phyloP scores from a whole-genome alignment of 2,888 invertebrate genomes.

The Dione juno region DNA sequence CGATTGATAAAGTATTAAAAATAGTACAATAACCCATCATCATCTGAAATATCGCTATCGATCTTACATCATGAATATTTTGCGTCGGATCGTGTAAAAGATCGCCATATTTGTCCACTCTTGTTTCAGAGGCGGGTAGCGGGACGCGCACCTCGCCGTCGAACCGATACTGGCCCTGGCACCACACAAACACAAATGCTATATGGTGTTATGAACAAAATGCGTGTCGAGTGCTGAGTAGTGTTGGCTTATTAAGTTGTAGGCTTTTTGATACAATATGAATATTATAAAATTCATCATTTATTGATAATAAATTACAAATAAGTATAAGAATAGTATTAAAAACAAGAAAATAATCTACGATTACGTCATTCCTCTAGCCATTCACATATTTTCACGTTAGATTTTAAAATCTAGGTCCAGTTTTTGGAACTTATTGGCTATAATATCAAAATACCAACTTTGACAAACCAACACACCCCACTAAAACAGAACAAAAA shows the following conservation, averaged over 20 bases:
- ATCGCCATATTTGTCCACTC: constrained; percentile 83
- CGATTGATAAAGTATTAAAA: constrained; percentile 8
- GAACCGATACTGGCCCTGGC: constrained; percentile 94
- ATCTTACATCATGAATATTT: constrained; percentile 84
- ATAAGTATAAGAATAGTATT: not conserved
- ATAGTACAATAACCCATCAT: not conserved
- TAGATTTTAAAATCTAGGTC: no score
- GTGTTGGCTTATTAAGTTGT: constrained; percentile 24
- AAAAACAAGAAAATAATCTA: not conserved
- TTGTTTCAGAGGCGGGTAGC: constrained; percentile 89
- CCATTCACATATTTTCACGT: not conserved
- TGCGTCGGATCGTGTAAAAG: constrained; percentile 78
- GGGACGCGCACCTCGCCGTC: constrained; percentile 91
- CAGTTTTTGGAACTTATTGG: not conserved
- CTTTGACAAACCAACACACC: constrained; percentile 29
- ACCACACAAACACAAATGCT: constrained; percentile 51
- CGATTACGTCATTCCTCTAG: not conserved
- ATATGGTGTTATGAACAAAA: constrained; percentile 41
- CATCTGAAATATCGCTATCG: constrained; percentile 35
- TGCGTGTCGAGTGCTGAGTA: constrained; percentile 37
- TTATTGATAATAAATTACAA: not conserved
- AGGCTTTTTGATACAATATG: not conserved
- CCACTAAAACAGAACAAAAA: constrained; percentile 48
- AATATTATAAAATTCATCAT: not conserved
- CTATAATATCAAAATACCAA: not conserved